These are phyloP conservation scores for Lepisosteus oculatus DNA, from an alignment of 2,113 vertebrate species.

Conservation along the genomic window DNA sequence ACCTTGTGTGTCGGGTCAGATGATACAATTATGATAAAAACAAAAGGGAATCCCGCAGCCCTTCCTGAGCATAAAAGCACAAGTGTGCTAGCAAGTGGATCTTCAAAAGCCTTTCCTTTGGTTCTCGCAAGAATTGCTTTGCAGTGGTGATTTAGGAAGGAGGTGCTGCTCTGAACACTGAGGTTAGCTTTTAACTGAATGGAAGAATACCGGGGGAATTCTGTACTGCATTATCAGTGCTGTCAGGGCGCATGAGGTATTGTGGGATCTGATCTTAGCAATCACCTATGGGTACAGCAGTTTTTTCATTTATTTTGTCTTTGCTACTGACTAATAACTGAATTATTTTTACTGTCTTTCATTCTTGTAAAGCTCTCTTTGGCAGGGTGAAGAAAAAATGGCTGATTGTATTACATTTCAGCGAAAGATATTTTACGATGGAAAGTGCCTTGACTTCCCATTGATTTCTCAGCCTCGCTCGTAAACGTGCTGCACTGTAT, in stretches of 20 bases:
- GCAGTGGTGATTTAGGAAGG: not conserved
- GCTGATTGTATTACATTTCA: no score
- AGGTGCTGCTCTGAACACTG: conserved; percentile 3
- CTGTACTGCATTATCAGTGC: not conserved
- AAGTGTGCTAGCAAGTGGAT: not conserved
- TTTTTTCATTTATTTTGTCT: no score
- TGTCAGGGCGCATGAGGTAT: not conserved
- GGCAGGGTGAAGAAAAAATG: no score
- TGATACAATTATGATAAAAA: conserved; percentile 16
- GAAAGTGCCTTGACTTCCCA: no score
- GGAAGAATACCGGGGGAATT: not conserved
- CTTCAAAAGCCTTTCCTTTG: not conserved
- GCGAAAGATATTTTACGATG: no score
- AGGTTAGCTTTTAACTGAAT: conserved; percentile 5
- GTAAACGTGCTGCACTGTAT: no score
- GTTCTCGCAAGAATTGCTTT: not conserved
- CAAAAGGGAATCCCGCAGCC: conserved; percentile 12
- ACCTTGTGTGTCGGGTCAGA: conserved; percentile 11
- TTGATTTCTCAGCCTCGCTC: no score
- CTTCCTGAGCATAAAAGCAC: not conserved
- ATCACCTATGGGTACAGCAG: no score
- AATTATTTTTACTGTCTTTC: no score
- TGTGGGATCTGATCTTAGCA: not conserved
- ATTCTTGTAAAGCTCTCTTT: no score
- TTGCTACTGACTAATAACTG: no score